Conservation (phyloP, 2,888 invertebrate genomes). For the Marasmarcha lunaedactyla region DNA sequence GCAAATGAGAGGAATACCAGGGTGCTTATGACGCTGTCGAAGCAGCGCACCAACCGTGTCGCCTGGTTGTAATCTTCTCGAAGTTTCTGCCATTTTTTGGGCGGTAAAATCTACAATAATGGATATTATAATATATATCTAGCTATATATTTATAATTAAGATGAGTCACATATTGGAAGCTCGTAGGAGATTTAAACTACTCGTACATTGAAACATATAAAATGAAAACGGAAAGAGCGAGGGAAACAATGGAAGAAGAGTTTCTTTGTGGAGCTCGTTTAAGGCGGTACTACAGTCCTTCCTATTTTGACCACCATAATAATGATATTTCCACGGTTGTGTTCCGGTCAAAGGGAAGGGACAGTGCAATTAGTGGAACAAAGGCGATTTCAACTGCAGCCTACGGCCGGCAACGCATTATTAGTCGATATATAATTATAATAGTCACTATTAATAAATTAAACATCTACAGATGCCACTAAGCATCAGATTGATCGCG, state of each 20-base stretch:
- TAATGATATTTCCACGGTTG: too few relatives aligned
- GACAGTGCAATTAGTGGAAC: too few relatives aligned
- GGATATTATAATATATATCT: not conserved
- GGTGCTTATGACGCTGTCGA: conserved; percentile 71
- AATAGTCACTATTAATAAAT: too few relatives aligned
- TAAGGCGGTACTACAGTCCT: too few relatives aligned
- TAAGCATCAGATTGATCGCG: too few relatives aligned
- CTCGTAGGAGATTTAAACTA: not conserved
- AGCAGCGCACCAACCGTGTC: conserved; percentile 60
- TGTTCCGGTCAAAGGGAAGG: too few relatives aligned
- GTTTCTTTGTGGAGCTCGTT: not conserved
- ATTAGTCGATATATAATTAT: too few relatives aligned
- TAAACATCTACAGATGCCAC: too few relatives aligned
- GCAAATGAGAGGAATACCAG: conserved; percentile 73
- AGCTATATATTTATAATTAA: not conserved
- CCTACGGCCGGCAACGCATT: too few relatives aligned
- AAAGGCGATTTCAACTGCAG: too few relatives aligned
- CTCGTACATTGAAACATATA: not conserved
- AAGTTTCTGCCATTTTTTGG: conserved; percentile 29
- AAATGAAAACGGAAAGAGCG: not conserved
- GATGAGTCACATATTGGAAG: not conserved
- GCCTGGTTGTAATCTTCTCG: conserved; percentile 74
- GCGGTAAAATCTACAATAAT: conserved; percentile 26
- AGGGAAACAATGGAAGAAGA: too few relatives aligned
- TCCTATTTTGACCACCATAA: too few relatives aligned